Conservation (phyloP, 2,797 vertebrate genomes). For the Luscinia megarhynchos region DNA sequence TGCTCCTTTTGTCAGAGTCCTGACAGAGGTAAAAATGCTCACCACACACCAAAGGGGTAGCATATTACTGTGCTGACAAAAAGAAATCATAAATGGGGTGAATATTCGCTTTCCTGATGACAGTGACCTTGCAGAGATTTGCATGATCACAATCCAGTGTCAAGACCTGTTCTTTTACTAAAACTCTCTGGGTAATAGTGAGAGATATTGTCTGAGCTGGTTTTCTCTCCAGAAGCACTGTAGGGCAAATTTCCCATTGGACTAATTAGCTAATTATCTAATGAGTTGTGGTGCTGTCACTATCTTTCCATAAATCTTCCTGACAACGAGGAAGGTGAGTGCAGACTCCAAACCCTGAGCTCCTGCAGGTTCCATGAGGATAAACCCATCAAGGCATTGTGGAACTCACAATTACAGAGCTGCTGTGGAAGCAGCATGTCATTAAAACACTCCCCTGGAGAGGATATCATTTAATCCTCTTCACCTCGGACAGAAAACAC, state of each 20-base stretch:
- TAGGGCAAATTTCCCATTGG: neutral
- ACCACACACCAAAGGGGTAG: neutral
- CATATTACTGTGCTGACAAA: neutral
- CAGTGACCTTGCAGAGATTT: neutral
- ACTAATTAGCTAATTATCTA: neutral
- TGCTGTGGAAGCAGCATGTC: neutral
- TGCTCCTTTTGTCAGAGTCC: neutral
- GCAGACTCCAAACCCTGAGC: neutral
- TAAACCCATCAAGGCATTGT: neutral
- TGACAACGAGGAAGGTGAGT: neutral
- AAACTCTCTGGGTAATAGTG: neutral
- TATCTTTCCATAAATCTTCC: neutral
- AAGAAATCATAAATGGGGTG: neutral
- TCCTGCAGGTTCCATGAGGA: neutral
- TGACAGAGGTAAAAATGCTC: neutral
- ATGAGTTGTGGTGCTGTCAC: neutral
- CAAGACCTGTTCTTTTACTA: neutral
- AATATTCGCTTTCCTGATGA: neutral
- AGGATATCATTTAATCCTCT: neutral
- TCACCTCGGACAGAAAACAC: neutral
- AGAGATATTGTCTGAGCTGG: neutral
- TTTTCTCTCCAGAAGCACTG: neutral
- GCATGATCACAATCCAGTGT: neutral
- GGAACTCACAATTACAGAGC: neutral
- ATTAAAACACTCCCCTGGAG: conserved; percentile 6